Base-by-base conservation (phyloP, 2,888 invertebrate genomes). In the Dione juno region DNA sequence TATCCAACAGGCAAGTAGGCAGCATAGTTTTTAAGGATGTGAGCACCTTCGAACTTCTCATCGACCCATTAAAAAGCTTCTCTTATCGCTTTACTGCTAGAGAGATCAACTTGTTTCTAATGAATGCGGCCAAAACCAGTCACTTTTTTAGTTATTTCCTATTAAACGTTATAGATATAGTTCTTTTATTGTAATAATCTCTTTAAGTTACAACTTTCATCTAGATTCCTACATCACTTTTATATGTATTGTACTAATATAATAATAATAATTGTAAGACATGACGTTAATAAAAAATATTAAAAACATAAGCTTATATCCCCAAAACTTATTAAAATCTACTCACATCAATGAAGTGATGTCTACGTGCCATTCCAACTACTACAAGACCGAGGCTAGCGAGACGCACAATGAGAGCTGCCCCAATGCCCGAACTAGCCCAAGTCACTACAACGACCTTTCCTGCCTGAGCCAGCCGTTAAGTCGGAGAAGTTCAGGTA, bases 11-110 rank as follows among this genome's bases (percentile, higher is more conserved):
- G 41, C 11, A 66, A 54, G 8, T 54, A 66, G n/a, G 48, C 66
- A 43, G 66, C 66, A 13, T 66, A 54, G 35, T 66, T 66, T 14
- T 52, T 10, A 6, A 64, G 64, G 52, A 64, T 64, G 2, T 64
- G 50, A 13, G 0, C 37, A 19, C 64, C 53, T 41, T 54, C 66
- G n/a, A 66, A 66, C 28, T 66, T 54, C 11, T 66, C 48, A 8
- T 64, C 66, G 1, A 66, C 53, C 66, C 52, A 66, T 54, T 43
- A 14, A 21, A 66, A 66, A 5, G 43, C 66, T 35, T 48, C 53
- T 54, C 28, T 54, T 13, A 66, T 66, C 41, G 41, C 66, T 0
- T 28, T 8, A n/a, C 16, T 6, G 3, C 16, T 66, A 1, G 66
- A 66, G 14, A 66, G 41, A 28, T 66, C 66, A 6, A 35, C 45